phyloP scores from a whole-genome alignment of 2,888 invertebrate genomes.

The Tiliacea aurago region DNA sequence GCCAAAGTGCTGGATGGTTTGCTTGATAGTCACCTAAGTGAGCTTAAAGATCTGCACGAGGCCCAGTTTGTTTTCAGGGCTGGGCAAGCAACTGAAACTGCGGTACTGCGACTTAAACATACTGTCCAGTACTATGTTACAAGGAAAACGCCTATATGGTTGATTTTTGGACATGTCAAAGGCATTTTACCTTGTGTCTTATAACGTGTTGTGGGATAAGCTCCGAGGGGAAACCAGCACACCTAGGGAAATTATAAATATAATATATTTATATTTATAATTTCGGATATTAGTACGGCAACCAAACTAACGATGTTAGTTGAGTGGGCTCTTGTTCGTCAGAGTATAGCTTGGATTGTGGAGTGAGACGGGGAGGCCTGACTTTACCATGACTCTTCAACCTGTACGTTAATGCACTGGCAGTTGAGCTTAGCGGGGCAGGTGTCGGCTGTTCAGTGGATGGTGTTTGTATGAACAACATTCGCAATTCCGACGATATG shows the following conservation, averaged over 20 bases:
- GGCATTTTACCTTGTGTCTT: not conserved
- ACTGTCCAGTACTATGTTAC: conserved; percentile 27
- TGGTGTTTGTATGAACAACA: no score
- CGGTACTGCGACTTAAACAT: conserved; percentile 25
- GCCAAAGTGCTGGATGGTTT: conserved; percentile 17
- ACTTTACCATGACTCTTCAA: not conserved
- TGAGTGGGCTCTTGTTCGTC: not conserved
- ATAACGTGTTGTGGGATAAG: not conserved
- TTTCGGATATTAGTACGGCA: not conserved
- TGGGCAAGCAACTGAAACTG: conserved; percentile 21
- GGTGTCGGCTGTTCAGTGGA: no score
- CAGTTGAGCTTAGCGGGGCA: no score
- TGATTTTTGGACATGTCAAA: conserved; percentile 4
- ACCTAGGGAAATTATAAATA: not conserved
- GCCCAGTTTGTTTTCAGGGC: conserved; percentile 12
- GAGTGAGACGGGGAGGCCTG: not conserved
- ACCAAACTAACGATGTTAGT: not conserved
- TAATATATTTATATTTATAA: no score
- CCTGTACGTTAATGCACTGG: no score
- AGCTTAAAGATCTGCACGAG: not conserved
- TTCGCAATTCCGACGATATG: no score
- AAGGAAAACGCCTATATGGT: not conserved
- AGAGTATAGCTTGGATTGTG: not conserved
- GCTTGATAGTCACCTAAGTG: conserved; percentile 9
- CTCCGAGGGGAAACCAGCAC: not conserved